Percentiles rank a stretch among this genome's conserved stretches.
These are phyloP conservation scores for Tapirus indicus DNA, from an alignment of 2,797 vertebrate species.

Conservation along the genomic window DNA sequence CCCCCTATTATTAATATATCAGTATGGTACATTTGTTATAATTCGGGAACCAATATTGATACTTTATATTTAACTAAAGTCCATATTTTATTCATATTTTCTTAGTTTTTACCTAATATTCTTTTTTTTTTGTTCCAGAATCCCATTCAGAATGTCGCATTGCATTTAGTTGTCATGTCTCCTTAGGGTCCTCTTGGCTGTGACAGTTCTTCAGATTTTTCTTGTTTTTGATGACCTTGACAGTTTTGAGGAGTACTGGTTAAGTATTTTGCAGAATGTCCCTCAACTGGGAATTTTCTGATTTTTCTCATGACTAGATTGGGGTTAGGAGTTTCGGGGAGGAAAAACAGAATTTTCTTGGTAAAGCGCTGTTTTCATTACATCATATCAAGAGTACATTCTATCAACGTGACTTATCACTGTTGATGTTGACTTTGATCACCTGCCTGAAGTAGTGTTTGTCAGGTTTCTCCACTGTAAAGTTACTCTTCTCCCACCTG, in stretches of 20 bases:
- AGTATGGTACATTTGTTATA: neutral
- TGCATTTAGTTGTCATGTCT: neutral
- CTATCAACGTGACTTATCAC: neutral
- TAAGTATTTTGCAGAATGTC: neutral
- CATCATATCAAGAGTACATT: neutral
- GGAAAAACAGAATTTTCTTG: neutral
- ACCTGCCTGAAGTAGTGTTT: neutral
- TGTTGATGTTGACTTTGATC: neutral
- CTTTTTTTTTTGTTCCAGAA: neutral
- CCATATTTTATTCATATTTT: neutral
- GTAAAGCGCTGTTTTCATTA: neutral
- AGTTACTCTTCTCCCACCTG: neutral
- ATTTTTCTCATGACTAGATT: neutral
- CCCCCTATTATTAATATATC: neutral
- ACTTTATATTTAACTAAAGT: neutral
- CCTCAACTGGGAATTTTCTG: neutral
- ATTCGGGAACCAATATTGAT: neutral
- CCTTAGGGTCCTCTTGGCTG: neutral
- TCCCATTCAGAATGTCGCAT: neutral
- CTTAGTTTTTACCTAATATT: neutral
- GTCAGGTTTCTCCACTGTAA: neutral
- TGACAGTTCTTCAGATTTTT: neutral
- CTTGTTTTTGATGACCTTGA: neutral
- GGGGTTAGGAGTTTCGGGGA: neutral
- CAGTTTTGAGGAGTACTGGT: neutral